Conservation (phyloP, 2,113 vertebrate species). For the Cricetomys ansorgei region DNA sequence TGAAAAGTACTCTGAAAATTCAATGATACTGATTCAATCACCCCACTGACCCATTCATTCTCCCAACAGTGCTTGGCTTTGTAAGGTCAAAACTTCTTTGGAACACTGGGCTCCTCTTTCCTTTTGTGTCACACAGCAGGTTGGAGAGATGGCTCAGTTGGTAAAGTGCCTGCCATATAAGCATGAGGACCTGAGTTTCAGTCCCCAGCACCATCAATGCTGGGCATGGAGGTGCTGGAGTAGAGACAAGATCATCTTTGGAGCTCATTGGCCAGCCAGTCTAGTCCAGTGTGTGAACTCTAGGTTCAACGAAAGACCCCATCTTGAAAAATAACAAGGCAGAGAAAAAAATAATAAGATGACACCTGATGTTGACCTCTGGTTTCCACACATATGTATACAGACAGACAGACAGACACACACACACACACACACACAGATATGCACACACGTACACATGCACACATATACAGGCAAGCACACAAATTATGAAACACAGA, state of each 20-base stretch:
- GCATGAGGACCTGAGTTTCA: not conserved
- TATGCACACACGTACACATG: not conserved
- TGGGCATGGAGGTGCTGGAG: not conserved
- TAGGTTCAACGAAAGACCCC: not conserved
- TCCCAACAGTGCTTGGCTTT: not conserved
- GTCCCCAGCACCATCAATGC: not conserved
- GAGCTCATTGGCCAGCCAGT: not conserved
- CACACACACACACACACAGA: not conserved
- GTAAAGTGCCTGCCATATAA: not conserved
- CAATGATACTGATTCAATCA: not conserved
- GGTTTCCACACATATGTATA: not conserved
- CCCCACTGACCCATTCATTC: not conserved
- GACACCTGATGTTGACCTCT: not conserved
- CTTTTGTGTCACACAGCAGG: too few species aligned
- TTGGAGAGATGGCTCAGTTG: not conserved
- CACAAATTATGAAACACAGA: not conserved
- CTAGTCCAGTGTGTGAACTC: not conserved
- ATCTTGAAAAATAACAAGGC: not conserved
- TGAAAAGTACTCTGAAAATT: not conserved
- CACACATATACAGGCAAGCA: not conserved
- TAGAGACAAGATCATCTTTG: not conserved
- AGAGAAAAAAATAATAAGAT: not conserved
- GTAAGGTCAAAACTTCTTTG: not conserved
- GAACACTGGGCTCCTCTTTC: not conserved
- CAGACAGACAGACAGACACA: not conserved